These are phyloP conservation scores for Sorex maritimensis DNA, from an alignment of 2,797 vertebrate species.

Conservation along the genomic window DNA sequence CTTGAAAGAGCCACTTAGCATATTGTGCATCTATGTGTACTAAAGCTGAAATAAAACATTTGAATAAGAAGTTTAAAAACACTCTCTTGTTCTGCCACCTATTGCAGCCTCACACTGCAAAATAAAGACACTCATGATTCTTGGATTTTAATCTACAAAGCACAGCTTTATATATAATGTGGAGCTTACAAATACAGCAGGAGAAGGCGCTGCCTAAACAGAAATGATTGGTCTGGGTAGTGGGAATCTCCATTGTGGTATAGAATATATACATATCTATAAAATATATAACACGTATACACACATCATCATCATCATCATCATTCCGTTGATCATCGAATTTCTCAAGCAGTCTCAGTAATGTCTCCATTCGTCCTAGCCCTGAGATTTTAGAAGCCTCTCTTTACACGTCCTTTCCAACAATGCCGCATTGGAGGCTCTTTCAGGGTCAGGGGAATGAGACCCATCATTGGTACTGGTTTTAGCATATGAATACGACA, in stretches of 20 bases:
- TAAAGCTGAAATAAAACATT: constrained; percentile 65
- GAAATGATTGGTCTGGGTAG: constrained; percentile 35
- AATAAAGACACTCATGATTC: constrained; percentile 31
- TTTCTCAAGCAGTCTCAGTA: too few species aligned
- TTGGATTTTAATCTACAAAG: constrained; percentile 67
- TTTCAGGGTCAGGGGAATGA: too few species aligned
- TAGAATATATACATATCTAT: too few species aligned
- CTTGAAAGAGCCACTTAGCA: constrained; percentile 56
- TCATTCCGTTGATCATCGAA: too few species aligned
- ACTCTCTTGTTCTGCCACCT: constrained; percentile 18
- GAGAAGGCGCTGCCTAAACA: constrained; percentile 57
- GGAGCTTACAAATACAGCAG: constrained; percentile 52
- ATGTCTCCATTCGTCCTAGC: too few species aligned
- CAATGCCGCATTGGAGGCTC: too few species aligned
- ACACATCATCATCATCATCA: constrained; percentile 31
- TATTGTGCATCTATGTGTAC: constrained; percentile 52
- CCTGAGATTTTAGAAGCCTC: too few species aligned
- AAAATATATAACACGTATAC: constrained; percentile 53
- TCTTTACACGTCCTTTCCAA: too few species aligned
- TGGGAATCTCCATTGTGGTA: constrained; percentile 28
- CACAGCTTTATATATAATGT: constrained; percentile 67
- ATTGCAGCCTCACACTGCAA: constrained; percentile 48
- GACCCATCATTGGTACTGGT: too few species aligned
- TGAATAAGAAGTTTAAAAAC: constrained; percentile 67
- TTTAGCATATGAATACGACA: too few species aligned